Conservation (phyloP, 2,888 invertebrate genomes). For the Scaptomyza flava region DNA sequence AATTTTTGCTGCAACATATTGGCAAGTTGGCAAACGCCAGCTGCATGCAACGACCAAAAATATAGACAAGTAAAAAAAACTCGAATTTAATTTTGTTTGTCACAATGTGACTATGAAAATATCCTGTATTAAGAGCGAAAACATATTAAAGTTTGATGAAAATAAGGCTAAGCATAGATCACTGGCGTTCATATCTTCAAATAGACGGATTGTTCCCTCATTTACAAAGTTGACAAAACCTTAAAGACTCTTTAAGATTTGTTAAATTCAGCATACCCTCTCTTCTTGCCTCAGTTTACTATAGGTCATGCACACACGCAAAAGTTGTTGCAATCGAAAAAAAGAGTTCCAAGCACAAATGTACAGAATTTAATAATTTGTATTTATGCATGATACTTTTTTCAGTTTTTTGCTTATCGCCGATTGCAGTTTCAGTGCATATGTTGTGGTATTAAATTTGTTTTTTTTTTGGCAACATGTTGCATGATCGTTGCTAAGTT, state of each 20-base stretch:
- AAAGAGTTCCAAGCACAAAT: slow-evolving; percentile 38
- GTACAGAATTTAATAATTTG: slow-evolving; percentile 53
- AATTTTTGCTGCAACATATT: slow-evolving; percentile 74
- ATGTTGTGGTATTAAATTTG: slow-evolving; percentile 33
- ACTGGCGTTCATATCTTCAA: too few relatives aligned
- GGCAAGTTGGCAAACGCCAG: slow-evolving; percentile 53
- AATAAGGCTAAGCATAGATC: too few relatives aligned
- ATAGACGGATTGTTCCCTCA: too few relatives aligned
- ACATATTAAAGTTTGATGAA: too few relatives aligned
- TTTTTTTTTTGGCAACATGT: slow-evolving; percentile 52
- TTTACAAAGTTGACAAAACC: too few relatives aligned
- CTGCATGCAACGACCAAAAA: slow-evolving; percentile 51
- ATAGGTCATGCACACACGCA: slow-evolving; percentile 23
- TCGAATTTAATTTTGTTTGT: not conserved
- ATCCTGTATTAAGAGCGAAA: not conserved
- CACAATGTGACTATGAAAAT: not conserved
- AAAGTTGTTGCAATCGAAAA: slow-evolving; percentile 20
- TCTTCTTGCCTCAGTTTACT: too few relatives aligned
- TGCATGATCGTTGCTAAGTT: slow-evolving; percentile 46
- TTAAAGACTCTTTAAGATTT: too few relatives aligned
- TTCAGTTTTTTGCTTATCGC: not conserved
- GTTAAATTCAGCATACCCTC: too few relatives aligned
- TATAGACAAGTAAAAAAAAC: slow-evolving; percentile 14
- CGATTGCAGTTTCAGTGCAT: slow-evolving; percentile 34
- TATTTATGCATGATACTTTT: slow-evolving; percentile 12